A percentile compares a stretch with the other conserved stretches of the same genome.
phyloP scores from a whole-genome alignment of 2,888 invertebrate genomes.

The Theodoxus fluviatilis region DNA sequence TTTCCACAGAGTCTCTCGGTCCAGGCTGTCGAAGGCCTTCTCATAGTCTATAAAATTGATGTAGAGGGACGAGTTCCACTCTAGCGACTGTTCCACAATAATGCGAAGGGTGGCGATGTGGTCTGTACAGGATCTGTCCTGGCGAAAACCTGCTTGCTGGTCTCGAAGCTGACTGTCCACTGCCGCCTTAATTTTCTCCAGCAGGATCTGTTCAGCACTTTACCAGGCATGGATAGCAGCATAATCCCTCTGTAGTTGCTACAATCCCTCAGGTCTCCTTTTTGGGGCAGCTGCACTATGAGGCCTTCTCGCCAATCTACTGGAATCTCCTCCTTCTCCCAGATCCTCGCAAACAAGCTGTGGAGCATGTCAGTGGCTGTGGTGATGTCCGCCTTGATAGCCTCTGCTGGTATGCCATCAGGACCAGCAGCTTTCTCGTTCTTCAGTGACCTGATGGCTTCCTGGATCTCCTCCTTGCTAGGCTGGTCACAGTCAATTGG shows the following conservation, averaged over 20 bases:
- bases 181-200: constrained; percentile 17
- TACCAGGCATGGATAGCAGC: too few species aligned
- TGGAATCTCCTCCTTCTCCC: constrained; percentile 24
- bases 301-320: constrained; percentile 13
- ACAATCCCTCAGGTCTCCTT: constrained; percentile 15
- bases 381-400: constrained; percentile 23
- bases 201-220: constrained; percentile 6
- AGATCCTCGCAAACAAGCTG: constrained; percentile 21
- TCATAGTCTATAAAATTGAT: constrained; percentile 31
- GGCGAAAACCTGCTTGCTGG: constrained; percentile 32
- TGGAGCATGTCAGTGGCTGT: constrained; percentile 15
- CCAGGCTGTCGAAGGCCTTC: constrained; percentile 36
- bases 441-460: constrained; percentile 22
- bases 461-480: constrained; percentile 9
- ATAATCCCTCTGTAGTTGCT: constrained; percentile 18
- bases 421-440: constrained; percentile 26
- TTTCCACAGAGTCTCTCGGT: constrained; percentile 30
- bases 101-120: constrained; percentile 30
- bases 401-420: constrained; percentile 24
- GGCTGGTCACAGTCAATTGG: constrained; percentile 8
- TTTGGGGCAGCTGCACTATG: constrained; percentile 25
- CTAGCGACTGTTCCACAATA: constrained; percentile 33
- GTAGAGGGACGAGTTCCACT: constrained; percentile 31
- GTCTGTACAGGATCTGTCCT: constrained; percentile 28
- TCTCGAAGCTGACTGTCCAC: constrained; percentile 23